phyloP scores from a whole-genome alignment of 2,113 vertebrate species.

The Onychorhynchus coronatus region DNA sequence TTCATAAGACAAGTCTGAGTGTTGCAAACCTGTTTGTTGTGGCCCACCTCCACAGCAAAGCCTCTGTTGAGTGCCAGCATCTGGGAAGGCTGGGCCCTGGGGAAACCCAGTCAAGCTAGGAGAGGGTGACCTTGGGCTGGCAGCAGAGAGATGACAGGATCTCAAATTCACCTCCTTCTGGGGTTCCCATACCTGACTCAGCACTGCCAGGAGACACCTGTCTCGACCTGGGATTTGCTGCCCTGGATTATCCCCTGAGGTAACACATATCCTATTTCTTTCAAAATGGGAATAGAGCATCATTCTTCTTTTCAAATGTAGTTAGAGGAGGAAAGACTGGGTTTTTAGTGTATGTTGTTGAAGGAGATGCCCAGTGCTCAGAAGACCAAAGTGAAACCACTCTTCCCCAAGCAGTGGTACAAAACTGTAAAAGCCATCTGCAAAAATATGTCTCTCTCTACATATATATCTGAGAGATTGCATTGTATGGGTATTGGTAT shows the following conservation, averaged over 20 bases:
- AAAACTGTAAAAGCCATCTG: background rate
- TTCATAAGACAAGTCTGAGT: background rate
- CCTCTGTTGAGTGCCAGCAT: background rate
- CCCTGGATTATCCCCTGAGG: background rate
- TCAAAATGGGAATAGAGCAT: background rate
- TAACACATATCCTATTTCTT: background rate
- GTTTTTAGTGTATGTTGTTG: background rate
- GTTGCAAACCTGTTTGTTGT: background rate
- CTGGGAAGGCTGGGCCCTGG: background rate
- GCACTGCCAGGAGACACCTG: background rate
- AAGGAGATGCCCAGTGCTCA: background rate
- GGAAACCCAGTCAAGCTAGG: background rate
- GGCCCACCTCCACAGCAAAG: background rate
- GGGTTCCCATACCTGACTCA: background rate
- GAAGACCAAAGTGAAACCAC: background rate
- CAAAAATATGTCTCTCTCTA: background rate
- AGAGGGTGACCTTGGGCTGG: background rate
- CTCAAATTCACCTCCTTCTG: background rate
- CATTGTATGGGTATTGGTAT: background rate
- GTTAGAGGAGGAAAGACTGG: background rate
- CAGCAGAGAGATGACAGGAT: background rate
- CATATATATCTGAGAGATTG: background rate
- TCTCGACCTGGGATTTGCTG: background rate
- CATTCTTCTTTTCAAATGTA: background rate
- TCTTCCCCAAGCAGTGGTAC: background rate